Evolutionary conservation across 2,888 invertebrate species (phyloP).

Genomic region (Drepanosiphum platanoidis): DNA sequence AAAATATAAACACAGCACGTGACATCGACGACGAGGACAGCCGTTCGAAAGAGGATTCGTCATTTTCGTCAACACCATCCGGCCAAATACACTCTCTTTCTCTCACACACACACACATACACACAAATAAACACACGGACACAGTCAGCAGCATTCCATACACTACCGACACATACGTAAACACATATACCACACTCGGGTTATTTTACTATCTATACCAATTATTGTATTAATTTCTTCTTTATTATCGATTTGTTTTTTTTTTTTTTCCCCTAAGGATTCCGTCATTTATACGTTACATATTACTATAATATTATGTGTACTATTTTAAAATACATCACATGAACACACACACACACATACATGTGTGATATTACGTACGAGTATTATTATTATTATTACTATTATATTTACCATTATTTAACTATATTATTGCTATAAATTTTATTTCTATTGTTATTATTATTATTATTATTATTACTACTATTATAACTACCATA

Average conservation of each 20-base stretch:
- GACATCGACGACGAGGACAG: background rate
- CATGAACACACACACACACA: background rate
- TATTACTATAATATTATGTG: background rate
- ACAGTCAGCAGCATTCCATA: background rate
- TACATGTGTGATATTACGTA: background rate
- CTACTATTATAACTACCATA: background rate
- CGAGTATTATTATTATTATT: background rate
- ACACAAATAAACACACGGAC: background rate
- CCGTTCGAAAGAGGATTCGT: slow-evolving; percentile 14
- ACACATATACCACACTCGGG: background rate
- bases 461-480: background rate
- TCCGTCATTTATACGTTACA: background rate
- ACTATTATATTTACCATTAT: too few relatives aligned
- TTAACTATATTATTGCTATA: too few relatives aligned
- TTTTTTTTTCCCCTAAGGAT: too few relatives aligned
- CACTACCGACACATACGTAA: background rate
- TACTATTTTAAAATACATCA: background rate
- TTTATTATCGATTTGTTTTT: too few relatives aligned
- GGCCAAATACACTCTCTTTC: too few relatives aligned
- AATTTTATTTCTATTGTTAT: background rate
- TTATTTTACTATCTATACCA: background rate
- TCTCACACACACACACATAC: background rate
- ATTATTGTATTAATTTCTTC: background rate
- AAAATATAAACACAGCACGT: slow-evolving; percentile 5
- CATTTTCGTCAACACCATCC: background rate